Evolutionary conservation across 2,888 invertebrate species (phyloP), one percentile per base, ranked within the genome.

Genomic region (Leptopilina syphax): DNA sequence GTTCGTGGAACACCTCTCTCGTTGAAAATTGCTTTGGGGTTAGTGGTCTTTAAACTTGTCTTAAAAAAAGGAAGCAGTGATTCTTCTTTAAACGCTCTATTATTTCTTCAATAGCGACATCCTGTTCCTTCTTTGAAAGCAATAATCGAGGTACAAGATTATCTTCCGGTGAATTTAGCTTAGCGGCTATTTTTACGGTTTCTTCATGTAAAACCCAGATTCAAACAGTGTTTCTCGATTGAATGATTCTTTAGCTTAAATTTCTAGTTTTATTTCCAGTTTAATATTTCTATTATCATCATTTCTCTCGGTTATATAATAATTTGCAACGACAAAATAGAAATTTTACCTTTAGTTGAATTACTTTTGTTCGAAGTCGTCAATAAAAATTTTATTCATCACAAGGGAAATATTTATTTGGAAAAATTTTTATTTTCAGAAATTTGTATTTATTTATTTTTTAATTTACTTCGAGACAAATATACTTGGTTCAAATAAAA

Each of bases 131-230:
- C 57, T 73, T 73, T 73, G 73, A 73, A 73, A 73, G 73, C 73
- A 57, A 50, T 50, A 73, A 73, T n/a, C 54, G 54, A 54, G 34
- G 73, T 57, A 12, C 27, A 57, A 73, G 73, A 73, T 34, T 54
- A 73, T 73, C 73, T 73, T 73, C 73, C 73, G 73, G 73, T 73
- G 54, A 73, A 73, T 73, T 54, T 73, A 73, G 8, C 50, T 41
- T 73, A 73, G 54, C 73, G 34, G 57, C 73, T 34, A 57, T 73
- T 73, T 27, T 73, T 34, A 57, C 13, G 27, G 27, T 57, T 34
- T 54, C n/a, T 54, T 73, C 34, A 8, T 34, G 13, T 73, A 54
- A 73, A 73, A 73, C 8, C 13, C 9, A n/a, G 27, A 27, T 34
- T 34, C 34, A 34, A 34, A 34, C 27, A n/a, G 34, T 57, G 73